Conservation (phyloP, 2,888 invertebrate species). For the Drosophila tanythrix region DNA sequence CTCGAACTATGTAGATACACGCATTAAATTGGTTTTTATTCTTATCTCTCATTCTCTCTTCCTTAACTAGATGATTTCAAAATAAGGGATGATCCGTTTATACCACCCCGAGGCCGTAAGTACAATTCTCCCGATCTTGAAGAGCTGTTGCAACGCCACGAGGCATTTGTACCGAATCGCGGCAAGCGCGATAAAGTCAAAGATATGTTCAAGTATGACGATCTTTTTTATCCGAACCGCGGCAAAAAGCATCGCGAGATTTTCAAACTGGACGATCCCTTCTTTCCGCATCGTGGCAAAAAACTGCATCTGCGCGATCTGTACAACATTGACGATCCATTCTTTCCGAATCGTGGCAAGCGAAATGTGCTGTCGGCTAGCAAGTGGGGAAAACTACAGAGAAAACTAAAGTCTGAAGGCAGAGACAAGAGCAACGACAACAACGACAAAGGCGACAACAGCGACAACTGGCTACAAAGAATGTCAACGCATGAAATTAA, state of each 20-base stretch:
- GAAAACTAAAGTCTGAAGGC: slow-evolving; percentile 39
- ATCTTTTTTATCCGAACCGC: slow-evolving; percentile 84
- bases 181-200: slow-evolving; percentile 83
- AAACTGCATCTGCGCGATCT: slow-evolving; percentile 82
- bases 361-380: slow-evolving; percentile 37
- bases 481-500: slow-evolving; percentile 82
- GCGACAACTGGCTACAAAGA: slow-evolving; percentile 72
- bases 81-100: slow-evolving; percentile 78
- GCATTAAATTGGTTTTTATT: slow-evolving; percentile 22
- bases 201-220: slow-evolving; percentile 84
- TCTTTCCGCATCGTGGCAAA: slow-evolving; percentile 84
- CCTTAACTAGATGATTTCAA: slow-evolving; percentile 43
- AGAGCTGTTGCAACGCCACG: slow-evolving; percentile 76
- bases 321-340: slow-evolving; percentile 83
- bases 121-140: slow-evolving; percentile 76
- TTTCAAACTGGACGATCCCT: slow-evolving; percentile 76
- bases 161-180: slow-evolving; percentile 84
- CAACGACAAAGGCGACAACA: slow-evolving; percentile 35
- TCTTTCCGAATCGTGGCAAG: slow-evolving; percentile 82
- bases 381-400: slow-evolving; percentile 48
- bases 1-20: slow-evolving; percentile 6
- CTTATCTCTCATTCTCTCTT: background rate
- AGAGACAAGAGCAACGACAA: slow-evolving; percentile 35
- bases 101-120: slow-evolving; percentile 84
- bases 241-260: slow-evolving; percentile 78